A percentile compares a stretch with the other conserved stretches of the same genome.
Evolutionary conservation across 37 sponge, comb jelly and placozoan genomes (phyloP).

Genomic region (Oscarella lobularis): DNA sequence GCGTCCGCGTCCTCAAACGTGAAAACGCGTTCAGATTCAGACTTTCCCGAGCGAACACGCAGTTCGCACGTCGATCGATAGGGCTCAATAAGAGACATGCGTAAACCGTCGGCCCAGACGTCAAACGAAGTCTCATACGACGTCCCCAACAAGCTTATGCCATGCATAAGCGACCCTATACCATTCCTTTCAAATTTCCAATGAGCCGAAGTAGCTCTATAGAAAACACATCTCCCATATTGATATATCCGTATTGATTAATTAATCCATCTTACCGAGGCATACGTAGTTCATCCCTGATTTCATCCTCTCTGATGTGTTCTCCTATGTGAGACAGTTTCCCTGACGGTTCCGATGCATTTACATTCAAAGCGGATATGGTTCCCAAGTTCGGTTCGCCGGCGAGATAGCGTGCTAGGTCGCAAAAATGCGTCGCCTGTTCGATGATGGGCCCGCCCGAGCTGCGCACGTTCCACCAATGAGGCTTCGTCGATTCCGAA

Average conservation of each 20-base stretch:
- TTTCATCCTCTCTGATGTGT: slow-evolving; percentile 19
- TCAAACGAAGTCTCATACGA: slow-evolving; percentile 55
- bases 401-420: slow-evolving; percentile 53
- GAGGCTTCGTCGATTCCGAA: slow-evolving; percentile 27
- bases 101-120: slow-evolving; percentile 69
- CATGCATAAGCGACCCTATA: slow-evolving; percentile 54
- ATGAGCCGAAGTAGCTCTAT: slow-evolving; percentile 13
- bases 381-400: slow-evolving; percentile 21
- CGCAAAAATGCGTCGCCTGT: slow-evolving; percentile 86
- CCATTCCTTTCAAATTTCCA: slow-evolving; percentile 46
- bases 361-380: slow-evolving; percentile 10
- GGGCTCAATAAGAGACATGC: slow-evolving; percentile 44
- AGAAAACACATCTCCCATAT: too few species aligned
- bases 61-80: slow-evolving; percentile 55
- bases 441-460: slow-evolving; percentile 83
- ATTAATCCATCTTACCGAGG: too few species aligned
- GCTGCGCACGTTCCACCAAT: slow-evolving; percentile 53
- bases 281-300: slow-evolving; percentile 19
- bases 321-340: slow-evolving; percentile 26
- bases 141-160: slow-evolving; percentile 28
- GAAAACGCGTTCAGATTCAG: slow-evolving; percentile 22
- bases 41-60: slow-evolving; percentile 20
- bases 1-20: slow-evolving; percentile 60
- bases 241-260: slow-evolving; percentile 26
- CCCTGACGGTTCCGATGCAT: slow-evolving; percentile 18